These are phyloP conservation scores for Aurelia aurita complex sp. Pacific DNA, from an alignment of 30 jellyfish, hydroid and myxozoan species.

Conservation along the genomic window DNA sequence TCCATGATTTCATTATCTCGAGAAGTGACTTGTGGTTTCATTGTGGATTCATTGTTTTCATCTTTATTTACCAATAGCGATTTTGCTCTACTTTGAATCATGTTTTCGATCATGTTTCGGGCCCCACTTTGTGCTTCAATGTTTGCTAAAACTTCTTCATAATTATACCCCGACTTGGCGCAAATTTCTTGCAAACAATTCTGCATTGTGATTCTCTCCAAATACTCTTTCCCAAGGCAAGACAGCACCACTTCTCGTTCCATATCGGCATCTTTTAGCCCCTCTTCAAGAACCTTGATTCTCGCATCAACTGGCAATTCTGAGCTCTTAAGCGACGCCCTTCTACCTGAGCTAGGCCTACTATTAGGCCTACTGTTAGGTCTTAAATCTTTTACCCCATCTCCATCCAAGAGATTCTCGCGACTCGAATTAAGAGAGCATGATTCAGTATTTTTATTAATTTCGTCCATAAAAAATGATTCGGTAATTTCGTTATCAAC, in stretches of 20 bases:
- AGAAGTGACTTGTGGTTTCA: constrained; percentile 7
- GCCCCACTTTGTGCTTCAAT: constrained; percentile 53
- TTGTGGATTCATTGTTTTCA: constrained; percentile 6
- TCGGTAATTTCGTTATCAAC: constrained; percentile 64
- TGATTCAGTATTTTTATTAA: constrained; percentile 46
- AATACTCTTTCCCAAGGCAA: constrained; percentile 84
- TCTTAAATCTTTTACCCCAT: constrained; percentile 8
- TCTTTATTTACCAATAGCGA: constrained; percentile 20
- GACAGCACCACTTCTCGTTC: constrained; percentile 85
- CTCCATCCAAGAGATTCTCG: constrained; percentile 65
- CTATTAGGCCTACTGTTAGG: constrained; percentile 23
- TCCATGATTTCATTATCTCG: constrained; percentile 1
- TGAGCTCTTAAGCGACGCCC: constrained; percentile 40
- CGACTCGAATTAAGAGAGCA: constrained; percentile 67
- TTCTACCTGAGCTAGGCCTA: constrained; percentile 40
- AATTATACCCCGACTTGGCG: constrained; percentile 60
- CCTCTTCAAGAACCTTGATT: constrained; percentile 62
- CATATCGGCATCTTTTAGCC: constrained; percentile 77
- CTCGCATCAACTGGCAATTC: constrained; percentile 61
- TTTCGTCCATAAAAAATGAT: constrained; percentile 75
- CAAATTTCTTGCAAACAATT: constrained; percentile 73
- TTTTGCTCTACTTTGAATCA: constrained; percentile 56
- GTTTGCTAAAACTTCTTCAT: constrained; percentile 49
- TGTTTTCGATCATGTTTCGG: constrained; percentile 25
- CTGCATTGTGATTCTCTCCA: constrained; percentile 78